Evolutionary conservation across 2,888 invertebrate genomes (phyloP).

Genomic region (Melolontha melolontha): DNA sequence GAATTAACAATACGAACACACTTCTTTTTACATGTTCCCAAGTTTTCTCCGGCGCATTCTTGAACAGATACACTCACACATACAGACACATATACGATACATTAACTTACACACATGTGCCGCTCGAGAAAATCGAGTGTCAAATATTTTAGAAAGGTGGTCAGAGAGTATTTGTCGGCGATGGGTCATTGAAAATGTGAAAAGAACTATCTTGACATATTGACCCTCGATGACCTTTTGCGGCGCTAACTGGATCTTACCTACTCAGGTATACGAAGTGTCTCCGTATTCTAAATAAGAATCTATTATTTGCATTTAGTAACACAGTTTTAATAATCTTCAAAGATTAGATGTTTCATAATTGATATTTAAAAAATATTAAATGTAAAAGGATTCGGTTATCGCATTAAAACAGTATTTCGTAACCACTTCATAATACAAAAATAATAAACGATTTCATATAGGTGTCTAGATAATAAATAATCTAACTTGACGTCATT

Average conservation of each 20-base stretch:
- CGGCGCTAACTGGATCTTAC: constrained; percentile 36
- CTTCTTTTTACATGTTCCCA: constrained; percentile 20
- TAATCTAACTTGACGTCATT: constrained; percentile 18
- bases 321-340: no score
- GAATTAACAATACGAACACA: constrained; percentile 35
- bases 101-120: neutral
- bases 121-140: constrained; percentile 35
- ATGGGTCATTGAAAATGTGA: constrained; percentile 40
- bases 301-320: no score
- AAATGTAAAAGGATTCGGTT: no score
- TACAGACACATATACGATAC: constrained; percentile 4
- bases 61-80: constrained; percentile 14
- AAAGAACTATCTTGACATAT: constrained; percentile 41
- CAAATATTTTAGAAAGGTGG: constrained; percentile 42
- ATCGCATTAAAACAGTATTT: no score
- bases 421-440: no score
- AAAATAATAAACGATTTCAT: no score
- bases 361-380: no score
- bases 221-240: constrained; percentile 41
- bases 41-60: constrained; percentile 33
- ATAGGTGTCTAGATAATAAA: neutral
- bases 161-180: constrained; percentile 40
- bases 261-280: constrained; percentile 33
- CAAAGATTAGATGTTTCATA: no score
- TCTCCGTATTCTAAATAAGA: neutral